A percentile compares a stretch with the other conserved stretches of the same genome.
Conservation (phyloP, 2,113 vertebrate species). For the Chiloscyllium plagiosum region DNA sequence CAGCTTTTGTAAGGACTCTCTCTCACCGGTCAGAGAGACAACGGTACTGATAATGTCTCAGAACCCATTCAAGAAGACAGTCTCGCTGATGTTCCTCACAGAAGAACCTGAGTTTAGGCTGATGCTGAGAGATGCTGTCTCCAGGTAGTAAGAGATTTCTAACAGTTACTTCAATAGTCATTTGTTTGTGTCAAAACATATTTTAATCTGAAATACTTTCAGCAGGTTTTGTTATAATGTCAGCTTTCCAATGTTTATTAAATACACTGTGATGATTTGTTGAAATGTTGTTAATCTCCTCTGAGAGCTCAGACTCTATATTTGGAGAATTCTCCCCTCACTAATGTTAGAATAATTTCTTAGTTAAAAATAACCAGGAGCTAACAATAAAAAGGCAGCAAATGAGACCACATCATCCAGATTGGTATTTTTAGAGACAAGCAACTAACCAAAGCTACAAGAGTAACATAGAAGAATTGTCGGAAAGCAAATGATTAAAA, state of each 20-base stretch:
- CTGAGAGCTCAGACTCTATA: neutral
- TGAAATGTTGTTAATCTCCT: neutral
- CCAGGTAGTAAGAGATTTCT: conserved; percentile 55
- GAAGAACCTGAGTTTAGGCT: conserved; percentile 45
- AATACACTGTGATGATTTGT: neutral
- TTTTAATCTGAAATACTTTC: neutral
- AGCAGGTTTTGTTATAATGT: neutral
- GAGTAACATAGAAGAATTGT: neutral
- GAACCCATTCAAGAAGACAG: conserved; percentile 43
- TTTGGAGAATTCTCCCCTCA: neutral
- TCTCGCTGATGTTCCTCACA: conserved; percentile 42
- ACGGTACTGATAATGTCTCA: conserved; percentile 48
- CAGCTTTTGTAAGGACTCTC: conserved; percentile 48
- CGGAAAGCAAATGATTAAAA: neutral
- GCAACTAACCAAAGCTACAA: neutral
- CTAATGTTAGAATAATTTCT: neutral
- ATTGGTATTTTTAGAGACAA: neutral
- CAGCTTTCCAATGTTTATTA: neutral
- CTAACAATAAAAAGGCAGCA: neutral
- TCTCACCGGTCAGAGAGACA: conserved; percentile 48
- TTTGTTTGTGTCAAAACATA: neutral
- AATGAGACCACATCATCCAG: neutral
- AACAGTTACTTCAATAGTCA: conserved; percentile 39
- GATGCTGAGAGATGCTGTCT: conserved; percentile 54
- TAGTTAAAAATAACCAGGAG: neutral